Conservation (phyloP, 2,113 vertebrate genomes). For the Sturnira hondurensis region DNA sequence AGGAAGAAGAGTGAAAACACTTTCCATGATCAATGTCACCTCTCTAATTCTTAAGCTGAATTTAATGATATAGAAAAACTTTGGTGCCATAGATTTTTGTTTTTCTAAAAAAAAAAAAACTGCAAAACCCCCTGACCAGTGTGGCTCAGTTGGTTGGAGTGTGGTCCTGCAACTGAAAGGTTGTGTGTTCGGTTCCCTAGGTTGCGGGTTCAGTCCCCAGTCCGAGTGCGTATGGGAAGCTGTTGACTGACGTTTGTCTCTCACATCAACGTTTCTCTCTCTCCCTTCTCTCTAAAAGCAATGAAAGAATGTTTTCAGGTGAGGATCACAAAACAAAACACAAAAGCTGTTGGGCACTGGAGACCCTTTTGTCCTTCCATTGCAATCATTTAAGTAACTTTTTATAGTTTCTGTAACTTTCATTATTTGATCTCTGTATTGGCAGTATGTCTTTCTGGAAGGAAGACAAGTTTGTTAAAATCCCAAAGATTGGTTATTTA, state of each 20-base stretch:
- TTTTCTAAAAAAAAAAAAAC: neutral
- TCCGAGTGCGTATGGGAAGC: too few species aligned
- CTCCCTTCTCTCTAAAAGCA: neutral
- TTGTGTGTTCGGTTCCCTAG: neutral
- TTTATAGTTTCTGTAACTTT: neutral
- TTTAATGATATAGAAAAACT: conserved; percentile 43
- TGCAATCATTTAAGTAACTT: neutral
- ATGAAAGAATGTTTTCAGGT: too few species aligned
- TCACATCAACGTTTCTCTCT: neutral
- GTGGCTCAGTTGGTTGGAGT: neutral
- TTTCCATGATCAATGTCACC: conserved; percentile 34
- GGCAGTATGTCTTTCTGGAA: neutral
- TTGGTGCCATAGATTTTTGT: neutral
- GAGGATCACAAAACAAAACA: neutral
- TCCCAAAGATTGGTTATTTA: neutral
- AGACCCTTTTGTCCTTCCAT: neutral
- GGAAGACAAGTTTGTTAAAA: neutral
- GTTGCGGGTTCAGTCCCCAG: too few species aligned
- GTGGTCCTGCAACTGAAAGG: neutral
- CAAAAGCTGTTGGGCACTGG: neutral
- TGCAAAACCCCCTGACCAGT: neutral
- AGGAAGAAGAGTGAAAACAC: neutral
- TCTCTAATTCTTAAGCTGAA: neutral
- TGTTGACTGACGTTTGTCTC: neutral
- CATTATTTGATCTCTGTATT: neutral